These are phyloP conservation scores for Sylvicapra grimmia DNA, from an alignment of 2,113 vertebrate species.

Conservation along the genomic window DNA sequence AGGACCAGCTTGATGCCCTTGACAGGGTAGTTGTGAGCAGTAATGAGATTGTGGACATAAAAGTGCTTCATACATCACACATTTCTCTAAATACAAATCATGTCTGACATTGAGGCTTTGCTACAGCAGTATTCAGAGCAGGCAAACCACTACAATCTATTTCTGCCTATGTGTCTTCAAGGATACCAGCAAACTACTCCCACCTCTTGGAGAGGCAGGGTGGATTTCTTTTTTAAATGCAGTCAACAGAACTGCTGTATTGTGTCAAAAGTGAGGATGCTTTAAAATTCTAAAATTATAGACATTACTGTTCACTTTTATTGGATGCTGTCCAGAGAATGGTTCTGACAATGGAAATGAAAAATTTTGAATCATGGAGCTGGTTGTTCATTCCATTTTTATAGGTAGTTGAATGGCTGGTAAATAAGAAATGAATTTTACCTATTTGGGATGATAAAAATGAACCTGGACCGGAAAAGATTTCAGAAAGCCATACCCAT, in stretches of 20 bases:
- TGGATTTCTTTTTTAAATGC: neutral
- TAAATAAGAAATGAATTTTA: neutral
- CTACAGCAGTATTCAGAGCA: neutral
- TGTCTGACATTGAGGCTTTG: neutral
- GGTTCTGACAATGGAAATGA: neutral
- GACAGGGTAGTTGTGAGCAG: neutral
- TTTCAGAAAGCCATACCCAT: neutral
- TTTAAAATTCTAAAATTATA: neutral
- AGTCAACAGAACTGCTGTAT: neutral
- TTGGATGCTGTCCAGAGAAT: neutral
- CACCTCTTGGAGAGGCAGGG: fast-evolving
- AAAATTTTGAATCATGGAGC: neutral
- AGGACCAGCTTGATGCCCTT: neutral
- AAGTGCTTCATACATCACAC: neutral
- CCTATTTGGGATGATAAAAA: neutral
- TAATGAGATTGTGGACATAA: fast-evolving
- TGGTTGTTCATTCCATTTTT: neutral
- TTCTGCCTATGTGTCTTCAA: neutral
- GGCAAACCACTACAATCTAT: neutral
- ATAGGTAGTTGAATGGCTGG: neutral
- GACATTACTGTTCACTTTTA: neutral
- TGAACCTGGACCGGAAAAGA: neutral
- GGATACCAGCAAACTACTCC: neutral
- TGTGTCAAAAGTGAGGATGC: neutral
- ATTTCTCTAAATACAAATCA: neutral